phyloP scores from a whole-genome alignment of 2,113 vertebrate genomes.

The Tupaia chinensis region DNA sequence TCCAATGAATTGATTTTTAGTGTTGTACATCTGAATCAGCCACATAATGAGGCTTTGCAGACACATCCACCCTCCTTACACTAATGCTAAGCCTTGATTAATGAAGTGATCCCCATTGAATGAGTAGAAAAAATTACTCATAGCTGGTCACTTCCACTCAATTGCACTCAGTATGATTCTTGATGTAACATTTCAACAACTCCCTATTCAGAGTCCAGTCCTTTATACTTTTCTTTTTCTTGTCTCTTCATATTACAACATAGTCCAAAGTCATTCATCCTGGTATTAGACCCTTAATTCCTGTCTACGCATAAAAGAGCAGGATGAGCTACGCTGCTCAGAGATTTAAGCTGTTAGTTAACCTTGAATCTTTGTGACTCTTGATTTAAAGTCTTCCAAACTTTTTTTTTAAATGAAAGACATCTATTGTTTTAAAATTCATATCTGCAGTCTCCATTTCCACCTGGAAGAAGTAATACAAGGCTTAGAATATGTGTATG shows the following conservation, averaged over 20 bases:
- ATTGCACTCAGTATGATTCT: neutral
- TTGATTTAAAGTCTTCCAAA: constrained; percentile 68
- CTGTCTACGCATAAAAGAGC: constrained; percentile 45
- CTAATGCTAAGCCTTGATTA: neutral
- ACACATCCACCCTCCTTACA: neutral
- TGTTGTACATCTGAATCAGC: neutral
- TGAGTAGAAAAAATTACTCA: neutral
- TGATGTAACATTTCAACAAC: neutral
- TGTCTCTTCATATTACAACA: constrained; percentile 25
- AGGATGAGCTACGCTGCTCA: neutral
- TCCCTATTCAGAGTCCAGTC: neutral
- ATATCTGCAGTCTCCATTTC: neutral
- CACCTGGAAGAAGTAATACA: neutral
- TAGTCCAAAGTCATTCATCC: constrained; percentile 52
- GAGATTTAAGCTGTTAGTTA: constrained; percentile 66
- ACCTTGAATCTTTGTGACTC: constrained; percentile 66
- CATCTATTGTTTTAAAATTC: constrained; percentile 69
- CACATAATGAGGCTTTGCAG: neutral
- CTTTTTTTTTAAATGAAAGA: constrained; percentile 55
- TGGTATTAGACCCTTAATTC: constrained; percentile 68
- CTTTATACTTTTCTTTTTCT: neutral
- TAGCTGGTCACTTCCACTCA: neutral
- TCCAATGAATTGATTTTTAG: neutral
- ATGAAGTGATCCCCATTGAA: neutral
- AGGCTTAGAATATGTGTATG: neutral